These are phyloP conservation scores for Casuarius casuarius DNA, from an alignment of 2,113 vertebrate species.

Conservation along the genomic window DNA sequence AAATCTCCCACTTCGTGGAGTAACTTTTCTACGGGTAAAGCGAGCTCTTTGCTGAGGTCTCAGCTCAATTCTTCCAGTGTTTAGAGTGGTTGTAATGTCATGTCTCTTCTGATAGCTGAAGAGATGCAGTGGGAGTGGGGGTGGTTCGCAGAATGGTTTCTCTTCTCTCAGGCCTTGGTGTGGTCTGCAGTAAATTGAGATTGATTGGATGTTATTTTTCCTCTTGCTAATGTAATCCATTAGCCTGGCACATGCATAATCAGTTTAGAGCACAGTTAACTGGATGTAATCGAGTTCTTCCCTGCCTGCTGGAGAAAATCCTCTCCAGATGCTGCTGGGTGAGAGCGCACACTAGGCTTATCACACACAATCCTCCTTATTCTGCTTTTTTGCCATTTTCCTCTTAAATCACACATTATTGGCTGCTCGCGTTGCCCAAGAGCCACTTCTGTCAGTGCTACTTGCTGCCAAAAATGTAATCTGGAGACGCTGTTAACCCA, in stretches of 20 bases:
- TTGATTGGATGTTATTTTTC: conserved; percentile 99
- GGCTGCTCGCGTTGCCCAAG: not conserved
- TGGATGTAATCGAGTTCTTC: conserved; percentile 99
- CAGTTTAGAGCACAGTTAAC: conserved; percentile 99
- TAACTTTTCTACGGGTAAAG: rapidly evolving
- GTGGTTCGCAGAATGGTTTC: conserved; percentile 84
- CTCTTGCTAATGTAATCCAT: conserved; percentile 99
- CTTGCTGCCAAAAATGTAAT: conserved; percentile 16
- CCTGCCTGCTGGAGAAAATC: conserved; percentile 99
- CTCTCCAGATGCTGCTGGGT: conserved; percentile 91
- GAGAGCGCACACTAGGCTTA: conserved; percentile 67
- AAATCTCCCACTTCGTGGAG: not conserved
- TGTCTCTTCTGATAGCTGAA: not conserved
- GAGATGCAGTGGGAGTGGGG: conserved; percentile 37
- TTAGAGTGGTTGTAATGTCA: not conserved
- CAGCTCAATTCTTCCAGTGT: not conserved
- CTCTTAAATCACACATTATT: not conserved
- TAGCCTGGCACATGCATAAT: conserved; percentile 99
- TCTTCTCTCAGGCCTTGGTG: conserved; percentile 88
- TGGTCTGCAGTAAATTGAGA: conserved; percentile 97
- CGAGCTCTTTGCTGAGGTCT: not conserved
- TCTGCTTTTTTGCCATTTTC: conserved; percentile 41
- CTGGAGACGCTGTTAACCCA: not conserved
- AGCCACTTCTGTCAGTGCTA: conserved; percentile 16
- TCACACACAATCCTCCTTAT: conserved; percentile 61